Percentiles rank a stretch among this genome's conserved stretches.
These are phyloP conservation scores for Cotesia chilonis DNA, from an alignment of 1,140 invertebrate species.

Conservation along the genomic window DNA sequence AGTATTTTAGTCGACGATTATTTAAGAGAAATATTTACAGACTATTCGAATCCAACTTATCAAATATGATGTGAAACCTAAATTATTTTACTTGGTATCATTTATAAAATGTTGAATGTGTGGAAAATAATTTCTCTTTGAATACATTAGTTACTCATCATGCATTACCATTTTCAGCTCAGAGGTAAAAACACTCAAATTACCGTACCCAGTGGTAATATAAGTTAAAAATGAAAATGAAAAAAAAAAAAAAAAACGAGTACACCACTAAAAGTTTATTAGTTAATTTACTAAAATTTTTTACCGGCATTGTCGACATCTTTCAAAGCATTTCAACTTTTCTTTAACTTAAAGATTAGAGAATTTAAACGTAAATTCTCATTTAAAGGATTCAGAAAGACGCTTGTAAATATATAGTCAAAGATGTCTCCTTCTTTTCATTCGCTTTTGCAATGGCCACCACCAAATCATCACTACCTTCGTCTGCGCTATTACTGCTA, in stretches of 20 bases:
- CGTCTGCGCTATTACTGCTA: background rate
- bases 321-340: slow-evolving; percentile 5
- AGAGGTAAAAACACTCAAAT: too few relatives aligned
- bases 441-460: background rate
- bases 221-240: background rate
- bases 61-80: too few relatives aligned
- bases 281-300: background rate
- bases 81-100: too few relatives aligned
- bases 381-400: slow-evolving; percentile 17
- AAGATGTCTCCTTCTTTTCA: background rate
- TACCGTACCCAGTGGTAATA: too few relatives aligned
- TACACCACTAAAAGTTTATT: background rate
- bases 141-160: too few relatives aligned
- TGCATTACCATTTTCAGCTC: too few relatives aligned
- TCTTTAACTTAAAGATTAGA: background rate
- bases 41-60: too few relatives aligned
- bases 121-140: too few relatives aligned
- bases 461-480: background rate
- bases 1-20: too few relatives aligned
- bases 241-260: background rate
- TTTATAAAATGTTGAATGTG: too few relatives aligned
- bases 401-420: background rate
- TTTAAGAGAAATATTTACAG: too few relatives aligned
- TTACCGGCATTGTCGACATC: background rate
- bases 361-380: slow-evolving; percentile 13